Percentiles rank a stretch among this genome's conserved stretches.
These are phyloP conservation scores for Heliconius cydno DNA, from an alignment of 2,888 invertebrate species.

Conservation along the genomic window DNA sequence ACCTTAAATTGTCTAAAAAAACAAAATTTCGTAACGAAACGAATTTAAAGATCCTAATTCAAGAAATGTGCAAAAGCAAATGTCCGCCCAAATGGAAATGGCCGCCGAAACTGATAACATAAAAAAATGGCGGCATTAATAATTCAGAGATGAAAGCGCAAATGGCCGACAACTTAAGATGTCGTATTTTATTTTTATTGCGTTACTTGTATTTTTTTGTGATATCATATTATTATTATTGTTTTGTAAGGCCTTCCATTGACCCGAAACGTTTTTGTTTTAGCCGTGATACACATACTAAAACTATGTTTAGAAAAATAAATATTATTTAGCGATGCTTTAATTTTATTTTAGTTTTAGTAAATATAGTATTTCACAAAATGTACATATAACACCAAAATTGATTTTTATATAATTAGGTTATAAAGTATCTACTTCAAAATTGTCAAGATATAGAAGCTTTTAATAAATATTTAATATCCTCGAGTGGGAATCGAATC, in stretches of 20 bases:
- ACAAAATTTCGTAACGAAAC: neutral
- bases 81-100: neutral
- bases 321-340: too few relatives aligned
- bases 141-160: constrained; percentile 34
- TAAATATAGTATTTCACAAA: too few relatives aligned
- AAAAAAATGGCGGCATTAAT: constrained; percentile 32
- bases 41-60: neutral
- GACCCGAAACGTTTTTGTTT: constrained; percentile 12
- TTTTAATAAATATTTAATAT: too few relatives aligned
- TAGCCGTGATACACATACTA: neutral
- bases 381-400: too few relatives aligned
- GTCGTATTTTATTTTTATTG: constrained; percentile 40
- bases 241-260: constrained; percentile 16
- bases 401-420: too few relatives aligned
- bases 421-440: too few relatives aligned
- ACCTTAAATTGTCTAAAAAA: neutral
- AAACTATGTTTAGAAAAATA: neutral
- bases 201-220: constrained; percentile 28
- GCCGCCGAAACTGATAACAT: constrained; percentile 1
- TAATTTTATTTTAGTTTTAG: too few relatives aligned
- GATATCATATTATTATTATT: constrained; percentile 25
- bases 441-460: too few relatives aligned
- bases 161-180: constrained; percentile 31
- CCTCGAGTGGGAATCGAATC: too few relatives aligned
- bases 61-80: neutral